phyloP scores from a whole-genome alignment of 2,888 invertebrate genomes.

The Dimorphilus gyrociliatus region DNA sequence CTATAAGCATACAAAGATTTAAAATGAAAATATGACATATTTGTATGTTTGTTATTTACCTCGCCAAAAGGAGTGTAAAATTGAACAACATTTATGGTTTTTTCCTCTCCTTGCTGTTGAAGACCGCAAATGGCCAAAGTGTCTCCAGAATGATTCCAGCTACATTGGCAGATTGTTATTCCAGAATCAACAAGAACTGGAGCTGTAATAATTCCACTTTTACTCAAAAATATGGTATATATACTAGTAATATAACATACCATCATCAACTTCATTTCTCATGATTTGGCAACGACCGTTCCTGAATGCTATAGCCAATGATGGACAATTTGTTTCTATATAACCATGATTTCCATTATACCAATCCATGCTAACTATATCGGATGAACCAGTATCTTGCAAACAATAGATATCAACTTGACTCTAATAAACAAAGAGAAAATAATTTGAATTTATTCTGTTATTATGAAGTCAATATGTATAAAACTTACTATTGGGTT shows the following conservation, averaged over 20 bases:
- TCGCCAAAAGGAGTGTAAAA: slow-evolving; percentile 77
- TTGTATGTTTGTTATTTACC: too few species aligned
- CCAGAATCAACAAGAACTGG: slow-evolving; percentile 66
- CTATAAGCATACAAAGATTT: slow-evolving; percentile 40
- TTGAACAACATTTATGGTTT: slow-evolving; percentile 57
- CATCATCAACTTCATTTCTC: slow-evolving; percentile 71
- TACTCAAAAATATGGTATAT: slow-evolving; percentile 2
- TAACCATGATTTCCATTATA: slow-evolving; percentile 59
- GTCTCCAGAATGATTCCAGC: slow-evolving; percentile 84
- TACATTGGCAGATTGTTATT: slow-evolving; percentile 60
- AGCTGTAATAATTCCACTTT: slow-evolving; percentile 42
- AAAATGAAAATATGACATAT: too few species aligned
- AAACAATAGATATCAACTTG: too few species aligned
- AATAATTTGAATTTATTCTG: too few species aligned
- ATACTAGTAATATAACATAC: too few species aligned
- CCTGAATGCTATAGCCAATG: slow-evolving; percentile 69
- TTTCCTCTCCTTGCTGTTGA: slow-evolving; percentile 43
- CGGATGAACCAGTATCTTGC: slow-evolving; percentile 45
- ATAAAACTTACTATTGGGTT: slow-evolving; percentile 44
- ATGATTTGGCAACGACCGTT: slow-evolving; percentile 73
- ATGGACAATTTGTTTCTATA: slow-evolving; percentile 47
- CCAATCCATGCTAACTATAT: slow-evolving; percentile 67
- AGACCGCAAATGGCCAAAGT: slow-evolving; percentile 69
- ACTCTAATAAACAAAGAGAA: too few species aligned
- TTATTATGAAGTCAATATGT: too few species aligned